A percentile compares a stretch with the other conserved stretches of the same genome.
Evolutionary conservation across 2,113 vertebrate species (phyloP).

Genomic region (Melanerpes formicivorus): DNA sequence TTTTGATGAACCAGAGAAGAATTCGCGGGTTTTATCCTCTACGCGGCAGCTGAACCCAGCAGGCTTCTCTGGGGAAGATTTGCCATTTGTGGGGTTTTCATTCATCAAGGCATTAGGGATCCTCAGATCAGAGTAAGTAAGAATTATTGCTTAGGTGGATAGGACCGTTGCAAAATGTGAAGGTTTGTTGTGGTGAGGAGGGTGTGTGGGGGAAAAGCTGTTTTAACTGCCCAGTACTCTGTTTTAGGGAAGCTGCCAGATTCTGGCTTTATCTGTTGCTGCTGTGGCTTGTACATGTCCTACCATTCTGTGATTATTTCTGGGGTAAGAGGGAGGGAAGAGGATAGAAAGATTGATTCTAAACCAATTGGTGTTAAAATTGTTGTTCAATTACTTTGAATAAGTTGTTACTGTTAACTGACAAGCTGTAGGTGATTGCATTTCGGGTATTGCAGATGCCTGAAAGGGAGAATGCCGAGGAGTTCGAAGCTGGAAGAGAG

Average conservation of each 20-base stretch:
- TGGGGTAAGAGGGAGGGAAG: not conserved
- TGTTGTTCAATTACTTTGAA: slow-evolving; percentile 58
- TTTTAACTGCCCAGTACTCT: slow-evolving; percentile 49
- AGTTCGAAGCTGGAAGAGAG: slow-evolving; percentile 25
- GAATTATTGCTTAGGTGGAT: slow-evolving; percentile 52
- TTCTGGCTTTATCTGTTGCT: slow-evolving; percentile 70
- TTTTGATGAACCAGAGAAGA: slow-evolving; percentile 92
- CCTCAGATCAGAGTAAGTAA: slow-evolving; percentile 89
- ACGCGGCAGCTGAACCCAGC: slow-evolving; percentile 85
- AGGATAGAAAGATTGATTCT: not conserved
- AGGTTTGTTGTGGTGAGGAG: slow-evolving; percentile 43
- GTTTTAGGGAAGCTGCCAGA: slow-evolving; percentile 50
- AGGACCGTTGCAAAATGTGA: not conserved
- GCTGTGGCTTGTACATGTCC: slow-evolving; percentile 5
- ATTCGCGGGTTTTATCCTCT: slow-evolving; percentile 87
- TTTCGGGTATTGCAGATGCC: slow-evolving; percentile 38
- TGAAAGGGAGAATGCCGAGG: slow-evolving; percentile 20
- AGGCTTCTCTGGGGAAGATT: slow-evolving; percentile 85
- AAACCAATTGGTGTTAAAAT: slow-evolving; percentile 4
- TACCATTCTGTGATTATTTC: not conserved
- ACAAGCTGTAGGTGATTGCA: slow-evolving; percentile 16
- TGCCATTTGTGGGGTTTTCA: slow-evolving; percentile 91
- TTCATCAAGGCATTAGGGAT: slow-evolving; percentile 81
- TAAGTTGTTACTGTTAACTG: slow-evolving; percentile 63
- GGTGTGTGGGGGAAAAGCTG: not conserved